Evolutionary conservation across 2,113 vertebrate genomes (phyloP).

Genomic region (Zosterops hypoxanthus): DNA sequence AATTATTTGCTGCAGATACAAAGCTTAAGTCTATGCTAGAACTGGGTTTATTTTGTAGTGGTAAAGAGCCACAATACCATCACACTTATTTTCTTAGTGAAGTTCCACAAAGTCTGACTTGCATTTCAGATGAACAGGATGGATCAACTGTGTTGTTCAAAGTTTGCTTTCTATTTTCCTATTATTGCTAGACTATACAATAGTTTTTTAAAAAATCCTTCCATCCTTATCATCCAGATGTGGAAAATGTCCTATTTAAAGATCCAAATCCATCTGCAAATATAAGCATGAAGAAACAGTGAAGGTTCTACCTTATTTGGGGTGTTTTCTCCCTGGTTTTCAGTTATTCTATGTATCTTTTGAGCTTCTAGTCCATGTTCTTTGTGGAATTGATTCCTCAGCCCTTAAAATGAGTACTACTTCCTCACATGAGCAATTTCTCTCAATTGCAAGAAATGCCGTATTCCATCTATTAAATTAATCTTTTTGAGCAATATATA

Average conservation of each 20-base stretch:
- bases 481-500: not conserved
- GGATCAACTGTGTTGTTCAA: not conserved
- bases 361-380: not conserved
- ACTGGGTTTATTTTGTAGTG: not conserved
- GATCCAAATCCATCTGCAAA: not conserved
- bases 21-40: not conserved
- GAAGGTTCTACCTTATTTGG: not conserved
- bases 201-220: not conserved
- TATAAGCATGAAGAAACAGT: not conserved
- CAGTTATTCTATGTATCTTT: not conserved
- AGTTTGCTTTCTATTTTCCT: slow-evolving; percentile 6
- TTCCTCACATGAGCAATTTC: not conserved
- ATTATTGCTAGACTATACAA: not conserved
- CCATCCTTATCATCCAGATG: not conserved
- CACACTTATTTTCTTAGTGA: not conserved
- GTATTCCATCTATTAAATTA: not conserved
- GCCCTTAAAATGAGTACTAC: not conserved
- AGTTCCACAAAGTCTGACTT: not conserved
- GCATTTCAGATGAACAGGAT: not conserved
- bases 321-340: not conserved
- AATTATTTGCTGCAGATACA: not conserved
- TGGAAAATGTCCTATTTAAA: not conserved
- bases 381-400: slow-evolving; percentile 3
- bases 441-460: not conserved
- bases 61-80: not conserved